Evolutionary conservation across 2,888 invertebrate genomes (phyloP).

Genomic region (Tetranychus truncatus): DNA sequence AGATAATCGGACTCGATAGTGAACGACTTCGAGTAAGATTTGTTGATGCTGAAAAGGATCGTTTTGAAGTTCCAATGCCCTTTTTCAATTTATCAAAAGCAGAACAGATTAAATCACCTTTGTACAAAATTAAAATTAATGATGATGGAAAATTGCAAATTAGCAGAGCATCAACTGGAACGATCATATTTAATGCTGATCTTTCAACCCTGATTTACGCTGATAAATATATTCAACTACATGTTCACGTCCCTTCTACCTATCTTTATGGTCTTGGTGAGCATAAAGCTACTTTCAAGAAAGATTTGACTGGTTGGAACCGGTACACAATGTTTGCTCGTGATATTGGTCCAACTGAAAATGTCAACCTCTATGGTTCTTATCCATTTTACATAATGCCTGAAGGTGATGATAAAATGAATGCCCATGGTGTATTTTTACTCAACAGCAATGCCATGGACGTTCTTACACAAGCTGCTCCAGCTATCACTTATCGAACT

Average conservation of each 20-base stretch:
- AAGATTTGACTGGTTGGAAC: conserved; percentile 16
- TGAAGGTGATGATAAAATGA: conserved; percentile 39
- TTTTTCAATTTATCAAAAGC: not conserved
- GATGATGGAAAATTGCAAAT: not conserved
- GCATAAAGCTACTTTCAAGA: conserved; percentile 17
- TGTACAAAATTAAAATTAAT: not conserved
- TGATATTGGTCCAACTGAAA: conserved; percentile 17
- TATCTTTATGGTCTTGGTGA: conserved; percentile 22
- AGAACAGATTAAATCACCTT: conserved; percentile 4
- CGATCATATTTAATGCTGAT: conserved; percentile 14
- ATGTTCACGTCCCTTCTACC: conserved; percentile 13
- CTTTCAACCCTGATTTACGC: conserved; percentile 12
- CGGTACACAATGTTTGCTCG: conserved; percentile 19
- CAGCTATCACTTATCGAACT: conserved; percentile 59
- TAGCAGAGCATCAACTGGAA: conserved; percentile 4
- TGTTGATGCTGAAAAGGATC: conserved; percentile 14
- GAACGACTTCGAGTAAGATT: conserved; percentile 23
- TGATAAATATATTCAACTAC: conserved; percentile 20
- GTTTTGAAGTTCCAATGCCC: conserved; percentile 24
- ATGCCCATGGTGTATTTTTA: conserved; percentile 51
- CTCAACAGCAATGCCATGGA: conserved; percentile 72
- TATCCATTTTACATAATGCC: conserved; percentile 62
- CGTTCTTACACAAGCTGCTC: conserved; percentile 57
- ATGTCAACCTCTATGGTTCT: conserved; percentile 48
- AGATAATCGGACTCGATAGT: conserved; percentile 20